Evolutionary conservation across 2,888 invertebrate genomes (phyloP).

Genomic region (Crioceris asparagi): DNA sequence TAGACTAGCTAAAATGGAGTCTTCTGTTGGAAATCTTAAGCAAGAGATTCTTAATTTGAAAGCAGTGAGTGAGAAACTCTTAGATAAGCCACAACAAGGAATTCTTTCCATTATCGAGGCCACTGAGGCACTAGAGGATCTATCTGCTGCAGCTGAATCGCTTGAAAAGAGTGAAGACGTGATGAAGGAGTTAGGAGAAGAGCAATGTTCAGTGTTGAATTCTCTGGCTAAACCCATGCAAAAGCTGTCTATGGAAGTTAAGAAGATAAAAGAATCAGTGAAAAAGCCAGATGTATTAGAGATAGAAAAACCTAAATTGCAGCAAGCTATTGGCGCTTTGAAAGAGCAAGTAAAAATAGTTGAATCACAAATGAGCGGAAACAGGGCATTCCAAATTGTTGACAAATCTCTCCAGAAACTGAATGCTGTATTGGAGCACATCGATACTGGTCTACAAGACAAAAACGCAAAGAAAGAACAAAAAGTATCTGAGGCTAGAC

Average conservation of each 20-base stretch:
- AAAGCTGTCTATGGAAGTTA: neutral
- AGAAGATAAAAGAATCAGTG: neutral
- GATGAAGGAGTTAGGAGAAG: conserved; percentile 5
- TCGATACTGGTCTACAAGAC: no score
- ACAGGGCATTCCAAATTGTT: conserved; percentile 1
- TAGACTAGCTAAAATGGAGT: neutral
- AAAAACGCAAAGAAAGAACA: no score
- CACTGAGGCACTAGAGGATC: conserved; percentile 4
- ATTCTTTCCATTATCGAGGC: conserved; percentile 12
- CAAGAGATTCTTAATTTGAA: neutral
- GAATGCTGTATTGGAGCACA: neutral
- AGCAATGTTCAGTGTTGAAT: neutral
- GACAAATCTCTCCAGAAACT: neutral
- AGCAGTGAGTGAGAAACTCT: no score
- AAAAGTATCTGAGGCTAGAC: no score
- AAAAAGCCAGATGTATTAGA: conserved; percentile 7
- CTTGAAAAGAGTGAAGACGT: conserved; percentile 10
- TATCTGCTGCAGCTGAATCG: neutral
- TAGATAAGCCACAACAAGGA: conserved; percentile 11
- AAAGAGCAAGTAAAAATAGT: conserved; percentile 4
- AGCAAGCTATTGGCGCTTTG: conserved; percentile 8
- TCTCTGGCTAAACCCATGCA: neutral
- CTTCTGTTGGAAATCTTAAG: neutral
- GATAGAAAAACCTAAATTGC: conserved; percentile 9
- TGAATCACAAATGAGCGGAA: neutral